Conservation (phyloP, 2,113 vertebrate genomes). For the Uropsilus gracilis region DNA sequence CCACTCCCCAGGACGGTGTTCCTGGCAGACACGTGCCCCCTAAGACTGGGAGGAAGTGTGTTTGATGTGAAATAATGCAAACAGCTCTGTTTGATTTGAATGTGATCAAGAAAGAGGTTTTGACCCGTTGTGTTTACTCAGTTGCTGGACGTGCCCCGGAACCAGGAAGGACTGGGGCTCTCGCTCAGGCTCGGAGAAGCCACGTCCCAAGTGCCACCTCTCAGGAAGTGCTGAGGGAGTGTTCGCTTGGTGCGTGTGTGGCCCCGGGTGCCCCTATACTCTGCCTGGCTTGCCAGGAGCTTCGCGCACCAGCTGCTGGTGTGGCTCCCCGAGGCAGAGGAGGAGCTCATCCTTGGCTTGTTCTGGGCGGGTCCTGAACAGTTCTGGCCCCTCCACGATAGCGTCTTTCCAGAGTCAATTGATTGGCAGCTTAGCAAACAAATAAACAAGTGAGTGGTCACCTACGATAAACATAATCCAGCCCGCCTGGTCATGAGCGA, state of each 20-base stretch:
- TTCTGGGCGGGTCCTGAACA: too few relatives aligned
- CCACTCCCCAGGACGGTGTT: background rate
- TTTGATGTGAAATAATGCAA: constrained; percentile 32
- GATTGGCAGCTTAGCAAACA: too few relatives aligned
- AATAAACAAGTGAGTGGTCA: too few relatives aligned
- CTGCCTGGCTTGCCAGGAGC: too few relatives aligned
- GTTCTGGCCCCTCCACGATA: too few relatives aligned
- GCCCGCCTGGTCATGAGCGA: too few relatives aligned
- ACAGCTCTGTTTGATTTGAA: constrained; percentile 51
- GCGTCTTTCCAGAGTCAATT: too few relatives aligned
- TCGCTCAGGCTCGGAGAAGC: background rate
- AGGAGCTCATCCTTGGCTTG: too few relatives aligned
- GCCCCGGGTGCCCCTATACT: too few relatives aligned
- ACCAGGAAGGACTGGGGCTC: background rate
- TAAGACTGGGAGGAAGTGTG: background rate
- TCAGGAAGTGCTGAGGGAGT: background rate
- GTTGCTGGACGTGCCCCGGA: background rate
- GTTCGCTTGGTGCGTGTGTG: background rate
- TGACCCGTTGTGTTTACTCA: background rate
- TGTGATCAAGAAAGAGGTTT: constrained; percentile 36
- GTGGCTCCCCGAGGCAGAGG: too few relatives aligned
- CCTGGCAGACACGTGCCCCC: constrained; percentile 33
- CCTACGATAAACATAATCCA: too few relatives aligned
- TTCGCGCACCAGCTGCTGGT: too few relatives aligned
- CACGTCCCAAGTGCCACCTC: background rate